phyloP scores from a whole-genome alignment of 2,113 vertebrate genomes.

The Clarias gariepinus region DNA sequence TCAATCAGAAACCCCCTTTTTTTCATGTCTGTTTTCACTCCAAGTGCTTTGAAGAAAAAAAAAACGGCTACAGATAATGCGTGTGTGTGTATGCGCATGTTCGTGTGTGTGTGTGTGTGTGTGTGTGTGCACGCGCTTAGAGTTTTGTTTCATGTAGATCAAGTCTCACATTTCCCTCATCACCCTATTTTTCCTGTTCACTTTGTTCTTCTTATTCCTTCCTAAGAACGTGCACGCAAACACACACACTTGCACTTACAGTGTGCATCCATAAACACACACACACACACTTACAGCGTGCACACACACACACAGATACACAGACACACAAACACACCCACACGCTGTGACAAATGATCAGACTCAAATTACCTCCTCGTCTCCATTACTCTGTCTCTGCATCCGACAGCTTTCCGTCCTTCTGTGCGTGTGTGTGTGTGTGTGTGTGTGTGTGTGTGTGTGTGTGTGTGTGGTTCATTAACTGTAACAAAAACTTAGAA shows the following conservation, averaged over 20 bases:
- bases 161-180: background rate
- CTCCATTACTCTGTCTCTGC: conserved; percentile 32
- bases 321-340: conserved; percentile 32
- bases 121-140: background rate
- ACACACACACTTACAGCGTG: background rate
- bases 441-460: conserved; percentile 3
- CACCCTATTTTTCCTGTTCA: background rate
- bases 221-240: background rate
- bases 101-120: conserved; percentile 3
- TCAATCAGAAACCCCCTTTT: background rate
- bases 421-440: conserved; percentile 2
- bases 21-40: background rate
- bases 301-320: background rate
- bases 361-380: conserved; percentile 33
- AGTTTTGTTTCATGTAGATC: background rate
- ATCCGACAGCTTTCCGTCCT: conserved; percentile 10
- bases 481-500: conserved; percentile 22
- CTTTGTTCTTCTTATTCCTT: background rate
- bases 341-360: conserved; percentile 22
- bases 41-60: background rate
- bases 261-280: background rate
- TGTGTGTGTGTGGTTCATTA: conserved; percentile 30
- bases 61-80: background rate
- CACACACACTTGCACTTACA: background rate
- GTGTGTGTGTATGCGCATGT: background rate